Conservation (phyloP, 2,113 vertebrate species). For the Rhipidura dahli region DNA sequence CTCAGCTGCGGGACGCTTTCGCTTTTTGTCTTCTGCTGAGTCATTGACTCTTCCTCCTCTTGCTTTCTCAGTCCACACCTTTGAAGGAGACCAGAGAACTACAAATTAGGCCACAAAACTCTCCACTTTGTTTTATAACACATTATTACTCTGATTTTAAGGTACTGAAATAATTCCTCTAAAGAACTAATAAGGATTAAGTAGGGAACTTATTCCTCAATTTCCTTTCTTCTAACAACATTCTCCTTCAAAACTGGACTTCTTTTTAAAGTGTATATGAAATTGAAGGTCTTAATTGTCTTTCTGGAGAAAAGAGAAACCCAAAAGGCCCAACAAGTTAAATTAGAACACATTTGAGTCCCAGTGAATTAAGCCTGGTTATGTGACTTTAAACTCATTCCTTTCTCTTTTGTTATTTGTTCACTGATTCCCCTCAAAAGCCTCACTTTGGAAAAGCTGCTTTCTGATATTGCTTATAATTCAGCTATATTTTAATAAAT, state of each 20-base stretch:
- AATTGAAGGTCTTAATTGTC: background rate
- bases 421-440: background rate
- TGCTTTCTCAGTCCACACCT: constrained; percentile 88
- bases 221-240: background rate
- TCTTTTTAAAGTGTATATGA: background rate
- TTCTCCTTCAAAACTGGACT: background rate
- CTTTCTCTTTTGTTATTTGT: background rate
- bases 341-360: background rate
- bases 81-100: background rate
- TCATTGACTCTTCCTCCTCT: constrained; percentile 70
- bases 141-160: background rate
- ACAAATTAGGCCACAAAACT: background rate
- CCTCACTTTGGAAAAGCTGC: background rate
- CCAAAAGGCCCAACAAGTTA: background rate
- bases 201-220: background rate
- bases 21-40: constrained; percentile 79
- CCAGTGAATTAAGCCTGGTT: background rate
- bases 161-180: background rate
- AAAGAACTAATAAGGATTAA: background rate
- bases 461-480: background rate
- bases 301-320: background rate
- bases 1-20: constrained; percentile 70
- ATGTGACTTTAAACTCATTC: background rate
- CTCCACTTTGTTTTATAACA: background rate
- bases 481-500: background rate